Base-by-base conservation (phyloP, 2,888 invertebrate species). In the Callosobruchus maculatus region DNA sequence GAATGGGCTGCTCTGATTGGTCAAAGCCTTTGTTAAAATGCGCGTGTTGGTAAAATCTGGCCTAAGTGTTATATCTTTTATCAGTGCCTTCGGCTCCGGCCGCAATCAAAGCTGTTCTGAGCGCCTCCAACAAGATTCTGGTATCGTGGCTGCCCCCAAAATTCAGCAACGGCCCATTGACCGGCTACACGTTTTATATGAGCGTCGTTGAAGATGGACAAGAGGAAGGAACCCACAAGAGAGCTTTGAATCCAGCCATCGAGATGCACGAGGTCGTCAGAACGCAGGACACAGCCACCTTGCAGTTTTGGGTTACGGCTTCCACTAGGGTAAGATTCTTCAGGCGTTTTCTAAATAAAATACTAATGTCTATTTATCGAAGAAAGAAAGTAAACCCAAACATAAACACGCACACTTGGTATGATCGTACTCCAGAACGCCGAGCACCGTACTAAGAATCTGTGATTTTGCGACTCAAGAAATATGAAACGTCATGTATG, bases 71-170 rank as follows among this genome's bases (percentile, higher is more conserved):
- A 67, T 67, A 4, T 3, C 26, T 78, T 75, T 74, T 81, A 87
- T 71, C 87, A 96, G 95, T 95, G 69, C 97, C 97, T 75, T 95
- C 95, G 73, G 92, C 95, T 68, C 97, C 97, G 68, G 94, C 95
- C 67, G 95, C 95, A 81, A 95, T 97, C 80, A 97, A 97, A 89
- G 96, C 97, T 2, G 93, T 95, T 73, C 93, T 95, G 72, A 95
- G 95, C 78, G 95, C 95, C 67, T 90, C 93, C 68, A 95, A 94
- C 84, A 95, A 95, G 87, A 94, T 96, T 79, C 90, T 96, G 74
- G 93, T 96, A 67, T 95, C 97, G 21, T 97, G 97, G 97, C 89
- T 95, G 78, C 96, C 96, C 20, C 97, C 97, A 0, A 88, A 92
- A 21, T 91, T 92, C 77, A 93, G 93, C 70, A 97, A 97, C 85